Evolutionary conservation across 2,888 invertebrate genomes (phyloP).

Genomic region (Brachypterus glaber): DNA sequence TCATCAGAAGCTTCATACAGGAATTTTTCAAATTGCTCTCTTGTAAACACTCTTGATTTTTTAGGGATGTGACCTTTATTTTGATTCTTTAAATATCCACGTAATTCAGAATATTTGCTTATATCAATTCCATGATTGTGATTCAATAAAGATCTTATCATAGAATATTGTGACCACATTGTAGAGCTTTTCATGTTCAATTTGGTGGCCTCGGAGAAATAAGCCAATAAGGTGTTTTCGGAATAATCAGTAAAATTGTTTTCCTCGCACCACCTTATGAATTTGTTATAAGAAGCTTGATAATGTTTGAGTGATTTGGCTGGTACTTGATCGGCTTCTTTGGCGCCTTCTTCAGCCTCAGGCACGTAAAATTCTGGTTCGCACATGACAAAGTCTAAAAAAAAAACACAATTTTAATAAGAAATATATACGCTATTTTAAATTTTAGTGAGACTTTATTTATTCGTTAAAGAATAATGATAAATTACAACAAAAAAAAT

Average conservation of each 20-base stretch:
- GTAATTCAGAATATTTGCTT: slow-evolving; percentile 7
- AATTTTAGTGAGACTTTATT: too few relatives aligned
- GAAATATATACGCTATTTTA: too few relatives aligned
- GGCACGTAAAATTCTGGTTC: too few relatives aligned
- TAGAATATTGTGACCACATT: slow-evolving; percentile 11
- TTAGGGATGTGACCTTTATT: slow-evolving; percentile 15
- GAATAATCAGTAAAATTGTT: slow-evolving; percentile 3
- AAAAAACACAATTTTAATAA: too few relatives aligned
- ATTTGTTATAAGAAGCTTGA: slow-evolving; percentile 2
- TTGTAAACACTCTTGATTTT: slow-evolving; percentile 15
- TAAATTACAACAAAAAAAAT: too few relatives aligned
- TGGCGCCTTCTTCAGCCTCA: too few relatives aligned
- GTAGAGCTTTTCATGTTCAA: slow-evolving; percentile 10
- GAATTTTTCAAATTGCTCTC: slow-evolving; percentile 14
- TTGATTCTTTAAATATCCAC: slow-evolving; percentile 12
- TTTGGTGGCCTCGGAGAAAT: slow-evolving; percentile 21
- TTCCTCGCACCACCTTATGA: slow-evolving; percentile 3
- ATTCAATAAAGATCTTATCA: slow-evolving; percentile 6
- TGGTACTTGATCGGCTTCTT: too few relatives aligned
- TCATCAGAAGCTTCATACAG: slow-evolving; percentile 16
- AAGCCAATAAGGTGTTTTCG: slow-evolving; percentile 16
- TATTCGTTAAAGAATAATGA: too few relatives aligned
- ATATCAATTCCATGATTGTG: slow-evolving; percentile 11
- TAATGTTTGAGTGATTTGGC: too few relatives aligned
- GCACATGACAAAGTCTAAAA: too few relatives aligned